Percentiles rank a stretch among this genome's conserved stretches.
Evolutionary conservation across 1,140 invertebrate genomes (phyloP).

Genomic region (Amphibalanus amphitrite): DNA sequence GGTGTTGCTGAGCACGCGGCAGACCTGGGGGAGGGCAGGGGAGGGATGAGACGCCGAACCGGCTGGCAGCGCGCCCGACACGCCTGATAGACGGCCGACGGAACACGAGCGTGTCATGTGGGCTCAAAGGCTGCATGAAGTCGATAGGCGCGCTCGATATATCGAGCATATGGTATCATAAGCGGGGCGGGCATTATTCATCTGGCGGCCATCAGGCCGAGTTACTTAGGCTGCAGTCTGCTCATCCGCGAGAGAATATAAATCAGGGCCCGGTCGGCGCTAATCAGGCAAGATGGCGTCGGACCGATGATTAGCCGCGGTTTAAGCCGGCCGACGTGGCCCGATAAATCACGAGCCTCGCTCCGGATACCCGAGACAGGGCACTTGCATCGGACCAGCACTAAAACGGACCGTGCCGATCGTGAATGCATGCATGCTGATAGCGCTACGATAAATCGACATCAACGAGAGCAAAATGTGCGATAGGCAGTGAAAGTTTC

Average conservation of each 20-base stretch:
- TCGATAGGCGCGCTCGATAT: background rate
- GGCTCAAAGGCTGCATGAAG: too few species aligned
- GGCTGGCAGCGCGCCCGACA: too few species aligned
- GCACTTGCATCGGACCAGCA: too few species aligned
- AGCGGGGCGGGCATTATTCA: background rate
- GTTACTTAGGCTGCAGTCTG: background rate
- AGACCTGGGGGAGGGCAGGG: conserved; percentile 29
- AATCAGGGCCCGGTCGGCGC: background rate
- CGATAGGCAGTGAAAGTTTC: too few species aligned
- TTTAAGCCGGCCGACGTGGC: background rate
- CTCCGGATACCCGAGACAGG: too few species aligned
- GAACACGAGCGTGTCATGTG: too few species aligned
- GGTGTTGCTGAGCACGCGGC: conserved; percentile 65
- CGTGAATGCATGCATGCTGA: too few species aligned
- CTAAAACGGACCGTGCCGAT: too few species aligned
- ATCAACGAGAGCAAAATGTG: too few species aligned
- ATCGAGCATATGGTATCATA: background rate
- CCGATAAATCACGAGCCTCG: background rate
- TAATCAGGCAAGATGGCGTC: background rate
- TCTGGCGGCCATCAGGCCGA: background rate
- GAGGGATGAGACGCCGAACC: background rate
- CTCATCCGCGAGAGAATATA: background rate
- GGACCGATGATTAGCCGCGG: background rate
- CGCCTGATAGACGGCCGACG: too few species aligned
- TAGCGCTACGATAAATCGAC: too few species aligned